Evolutionary conservation across 2,888 invertebrate genomes (phyloP), one percentile per base, ranked within the genome.

Genomic region (Patella caerulea): DNA sequence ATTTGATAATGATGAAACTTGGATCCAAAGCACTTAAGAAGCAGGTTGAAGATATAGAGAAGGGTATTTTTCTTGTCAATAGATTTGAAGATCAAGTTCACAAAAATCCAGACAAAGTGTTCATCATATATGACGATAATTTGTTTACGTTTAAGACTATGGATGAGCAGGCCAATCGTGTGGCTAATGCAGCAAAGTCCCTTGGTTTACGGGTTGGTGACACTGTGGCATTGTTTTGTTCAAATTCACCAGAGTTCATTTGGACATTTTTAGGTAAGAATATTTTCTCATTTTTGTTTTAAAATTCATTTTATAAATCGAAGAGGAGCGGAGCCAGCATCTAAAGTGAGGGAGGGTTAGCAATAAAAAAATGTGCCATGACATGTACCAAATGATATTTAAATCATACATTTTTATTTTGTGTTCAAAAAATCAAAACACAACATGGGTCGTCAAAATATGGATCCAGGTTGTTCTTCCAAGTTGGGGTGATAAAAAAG

Each of bases 251-350:
- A 52, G 83, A 86, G 0, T 90, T 89, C 77, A 78, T 90, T 3
- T 90, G 90, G 89, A 89, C 87, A n/a, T 86, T 87, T 81, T 77
- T 88, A 75, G 90, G 90, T 89, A 81, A 81, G 84, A 73, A 24
- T 24, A 9, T 45, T 45, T 45, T 45, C 45, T 45, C 7, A 45
- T 45, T 45, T 34, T 34, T 34, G 34, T 34, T 34, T 34, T 34
- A 34, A 34, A 24, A 34, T 34, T 7, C 34, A 34, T 34, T 34
- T 34, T 34, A 34, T 34, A 34, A 34, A 34, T 3, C 34, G 4
- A 5, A 34, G 34, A 29, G 29, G 29, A 29, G 29, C 2, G 29
- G 29, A 29, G 29, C 3, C 29, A 29, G 29, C 29, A 3, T 29
- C 29, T 3, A 29, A 29, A 29, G 29, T 29, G 29, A 3, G 3